Percentiles rank a stretch among this genome's conserved stretches.
Conservation (phyloP, 2,113 vertebrate species). For the Microcebus griseorufus region DNA sequence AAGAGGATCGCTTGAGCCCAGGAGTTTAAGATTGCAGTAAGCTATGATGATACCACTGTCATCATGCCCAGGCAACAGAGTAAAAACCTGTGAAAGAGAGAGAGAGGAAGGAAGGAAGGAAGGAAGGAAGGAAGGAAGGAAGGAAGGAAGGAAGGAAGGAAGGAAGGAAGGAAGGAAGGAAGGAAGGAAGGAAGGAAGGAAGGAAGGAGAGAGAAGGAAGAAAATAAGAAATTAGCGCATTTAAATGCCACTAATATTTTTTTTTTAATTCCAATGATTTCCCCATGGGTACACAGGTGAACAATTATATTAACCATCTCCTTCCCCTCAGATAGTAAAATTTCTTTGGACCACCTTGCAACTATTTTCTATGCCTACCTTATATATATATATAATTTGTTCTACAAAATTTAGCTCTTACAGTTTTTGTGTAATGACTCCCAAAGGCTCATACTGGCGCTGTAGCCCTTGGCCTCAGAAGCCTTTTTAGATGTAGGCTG, state of each 20-base stretch:
- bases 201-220: too few relatives aligned
- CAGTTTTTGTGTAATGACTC: conserved; percentile 60
- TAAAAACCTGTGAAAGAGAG: too few relatives aligned
- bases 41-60: too few relatives aligned
- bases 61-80: too few relatives aligned
- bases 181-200: too few relatives aligned
- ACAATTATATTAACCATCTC: conserved; percentile 14
- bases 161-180: too few relatives aligned
- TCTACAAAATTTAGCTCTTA: conserved; percentile 63
- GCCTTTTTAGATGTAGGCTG: conserved; percentile 40
- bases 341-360: not conserved
- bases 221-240: not conserved
- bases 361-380: conserved; percentile 30
- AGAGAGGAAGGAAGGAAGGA: too few relatives aligned
- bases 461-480: conserved; percentile 11
- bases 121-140: too few relatives aligned
- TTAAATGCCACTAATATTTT: not conserved
- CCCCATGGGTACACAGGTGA: not conserved
- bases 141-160: too few relatives aligned
- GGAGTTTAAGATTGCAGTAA: too few relatives aligned
- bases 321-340: not conserved
- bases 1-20: too few relatives aligned
- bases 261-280: not conserved
- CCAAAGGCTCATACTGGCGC: conserved; percentile 43
- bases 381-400: conserved; percentile 41